Evolutionary conservation across 2,113 vertebrate genomes (phyloP), one percentile per base, ranked within the genome.

Genomic region (Periophthalmodon schlosseri): DNA sequence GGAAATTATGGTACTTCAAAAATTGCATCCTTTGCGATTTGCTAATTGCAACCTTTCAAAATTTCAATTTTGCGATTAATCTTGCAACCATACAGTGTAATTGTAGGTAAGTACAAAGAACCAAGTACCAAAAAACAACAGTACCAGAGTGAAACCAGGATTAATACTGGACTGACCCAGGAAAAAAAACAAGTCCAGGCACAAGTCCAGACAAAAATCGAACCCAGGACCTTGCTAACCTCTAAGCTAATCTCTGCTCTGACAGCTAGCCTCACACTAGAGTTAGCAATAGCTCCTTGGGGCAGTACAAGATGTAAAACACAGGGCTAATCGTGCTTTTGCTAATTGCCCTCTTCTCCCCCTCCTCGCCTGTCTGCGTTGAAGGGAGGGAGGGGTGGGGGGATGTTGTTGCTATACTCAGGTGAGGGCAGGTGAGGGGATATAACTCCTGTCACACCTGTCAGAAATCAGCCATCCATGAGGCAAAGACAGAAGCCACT

Each of bases 251-350:
- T 11, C 20, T 2, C 50, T 4, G 50, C 52, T n/a, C 52, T 10
- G 20, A n/a, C 52, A 21, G 4, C 16, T 5, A 5, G 50, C 16
- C 50, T 18, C 50, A n/a, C 16, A n/a, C 0, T 8, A 6, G 50
- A 0, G 15, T 16, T 56, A 49, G 36, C 81, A 73, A 72, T 52
- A 84, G 70, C 61, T 78, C 84, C 86, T 82, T 20, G 46, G 49
- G 90, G 87, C 79, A 77, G 77, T 63, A 15, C 70, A 57, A 81
- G 76, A 88, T 93, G 89, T 92, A 89, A 92, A 92, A 91, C 85
- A 92, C 69, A 83, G 61, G 71, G 23, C 0, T 88, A 83, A 92
- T 89, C 86, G 83, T 79, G 70, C 73, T 67, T 66, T 82, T 75
- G 77, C 89, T 93, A 94, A 94, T 92, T 92, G 84, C 80, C 75